Evolutionary conservation across 2,888 invertebrate species (phyloP), one percentile per base, ranked within the genome.

Genomic region (Phlogophora meticulosa): DNA sequence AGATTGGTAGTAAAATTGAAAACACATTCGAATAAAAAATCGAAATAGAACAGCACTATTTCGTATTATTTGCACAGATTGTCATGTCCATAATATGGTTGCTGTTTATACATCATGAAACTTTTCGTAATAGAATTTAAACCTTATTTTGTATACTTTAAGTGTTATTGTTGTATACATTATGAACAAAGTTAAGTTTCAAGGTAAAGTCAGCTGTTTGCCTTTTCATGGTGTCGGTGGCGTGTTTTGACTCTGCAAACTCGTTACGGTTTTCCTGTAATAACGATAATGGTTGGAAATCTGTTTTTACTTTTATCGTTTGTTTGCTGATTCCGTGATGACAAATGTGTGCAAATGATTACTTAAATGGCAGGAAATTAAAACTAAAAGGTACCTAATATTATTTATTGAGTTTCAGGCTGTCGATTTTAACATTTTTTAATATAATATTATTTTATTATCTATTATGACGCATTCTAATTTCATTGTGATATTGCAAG

Each of bases 1-100:
- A 13, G n/a, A 34, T 4, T n/a, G 9, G 0, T 15, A 7, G 7
- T 7, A 3, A 5, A 46, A 24, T 34, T 49, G 1, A 57, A 60
- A 61, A 68, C 42, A 43, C 38, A 63, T 51, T 75, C 53, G 68
- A 78, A 20, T 66, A 64, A 20, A 46, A 64, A 36, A 52, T 15
- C 1, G 45, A 15, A 17, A 22, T 49, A 7, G 49, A 40, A 65
- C 78, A 78, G 11, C 83, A 69, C 72, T 73, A 72, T 56, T 64
- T 56, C 52, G 28, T 42, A 52, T 75, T 85, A 83, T 86, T 85
- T 86, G 83, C 68, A 82, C 83, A 85, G 81, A 78, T 79, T 82
- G 80, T 75, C 55, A 45, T 46, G 61, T 46, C 59, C 28, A 40
- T 58, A 49, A n/a, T 28, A 55, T 40, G 24, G 43, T 57, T 22